Percentiles rank a stretch among this genome's conserved stretches.
phyloP scores from a whole-genome alignment of 2,797 vertebrate species.

The Falco columbarius region DNA sequence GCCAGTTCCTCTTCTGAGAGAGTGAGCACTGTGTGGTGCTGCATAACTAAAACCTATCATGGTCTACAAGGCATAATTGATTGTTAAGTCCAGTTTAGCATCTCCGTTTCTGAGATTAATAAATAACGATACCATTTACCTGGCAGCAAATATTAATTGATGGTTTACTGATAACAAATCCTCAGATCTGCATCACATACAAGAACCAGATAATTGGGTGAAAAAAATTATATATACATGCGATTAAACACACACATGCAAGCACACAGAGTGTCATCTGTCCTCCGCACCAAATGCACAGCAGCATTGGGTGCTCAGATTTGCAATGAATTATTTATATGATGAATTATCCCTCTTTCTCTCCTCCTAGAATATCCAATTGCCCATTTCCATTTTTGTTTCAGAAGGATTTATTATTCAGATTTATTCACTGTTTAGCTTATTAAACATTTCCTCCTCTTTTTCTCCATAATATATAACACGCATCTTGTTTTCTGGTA shows the following conservation, averaged over 20 bases:
- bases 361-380: constrained; percentile 41
- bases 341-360: constrained; percentile 24
- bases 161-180: not conserved
- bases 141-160: not conserved
- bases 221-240: not conserved
- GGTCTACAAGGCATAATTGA: not conserved
- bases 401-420: not conserved
- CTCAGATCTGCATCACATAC: not conserved
- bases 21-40: not conserved
- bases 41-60: not conserved
- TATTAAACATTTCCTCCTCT: constrained; percentile 31
- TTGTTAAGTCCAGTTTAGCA: not conserved
- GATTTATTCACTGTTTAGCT: not conserved
- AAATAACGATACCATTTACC: not conserved
- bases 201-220: not conserved
- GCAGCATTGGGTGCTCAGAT: constrained; percentile 16
- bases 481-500: not conserved
- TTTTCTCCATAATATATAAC: not conserved
- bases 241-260: not conserved
- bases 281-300: not conserved
- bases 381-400: constrained; percentile 27
- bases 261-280: not conserved
- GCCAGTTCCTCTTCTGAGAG: not conserved
- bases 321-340: constrained; percentile 55
- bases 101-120: not conserved